These are phyloP conservation scores for Tenebrio molitor DNA, from an alignment of 1,140 invertebrate genomes.

Conservation along the genomic window DNA sequence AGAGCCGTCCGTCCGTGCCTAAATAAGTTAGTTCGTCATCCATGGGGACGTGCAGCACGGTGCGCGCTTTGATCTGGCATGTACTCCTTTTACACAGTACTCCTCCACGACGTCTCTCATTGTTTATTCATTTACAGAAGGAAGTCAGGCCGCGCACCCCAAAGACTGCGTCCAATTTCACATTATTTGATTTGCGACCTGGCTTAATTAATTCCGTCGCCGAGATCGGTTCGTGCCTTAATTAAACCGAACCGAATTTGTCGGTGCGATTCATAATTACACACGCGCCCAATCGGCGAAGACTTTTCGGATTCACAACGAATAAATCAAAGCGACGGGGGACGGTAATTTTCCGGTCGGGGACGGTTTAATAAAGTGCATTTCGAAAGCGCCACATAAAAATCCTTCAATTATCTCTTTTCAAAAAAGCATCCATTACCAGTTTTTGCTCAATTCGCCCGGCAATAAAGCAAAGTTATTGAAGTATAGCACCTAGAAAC, in stretches of 20 bases:
- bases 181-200: slow-evolving; percentile 40
- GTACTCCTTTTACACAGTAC: slow-evolving; percentile 4
- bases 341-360: slow-evolving; percentile 43
- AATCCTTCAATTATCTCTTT: slow-evolving; percentile 53
- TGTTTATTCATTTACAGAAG: slow-evolving; percentile 39
- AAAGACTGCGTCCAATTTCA: slow-evolving; percentile 34
- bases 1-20: slow-evolving; percentile 44
- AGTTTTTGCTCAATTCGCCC: slow-evolving; percentile 53
- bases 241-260: slow-evolving; percentile 39
- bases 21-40: slow-evolving; percentile 48
- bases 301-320: neutral
- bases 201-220: slow-evolving; percentile 27
- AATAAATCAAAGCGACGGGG: slow-evolving; percentile 35
- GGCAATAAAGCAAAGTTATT: slow-evolving; percentile 58
- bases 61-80: slow-evolving; percentile 23
- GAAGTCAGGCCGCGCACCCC: slow-evolving; percentile 16
- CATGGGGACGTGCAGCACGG: slow-evolving; percentile 32
- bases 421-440: slow-evolving; percentile 53
- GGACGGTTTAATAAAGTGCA: slow-evolving; percentile 44
- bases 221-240: slow-evolving; percentile 36
- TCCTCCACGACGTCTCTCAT: slow-evolving; percentile 27
- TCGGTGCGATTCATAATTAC: slow-evolving; percentile 20
- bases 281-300: neutral
- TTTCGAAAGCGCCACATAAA: slow-evolving; percentile 40
- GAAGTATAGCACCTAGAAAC: slow-evolving; percentile 57